Evolutionary conservation across 2,888 invertebrate genomes (phyloP), one percentile per base, ranked within the genome.

Genomic region (Ischnus inquisitorius): DNA sequence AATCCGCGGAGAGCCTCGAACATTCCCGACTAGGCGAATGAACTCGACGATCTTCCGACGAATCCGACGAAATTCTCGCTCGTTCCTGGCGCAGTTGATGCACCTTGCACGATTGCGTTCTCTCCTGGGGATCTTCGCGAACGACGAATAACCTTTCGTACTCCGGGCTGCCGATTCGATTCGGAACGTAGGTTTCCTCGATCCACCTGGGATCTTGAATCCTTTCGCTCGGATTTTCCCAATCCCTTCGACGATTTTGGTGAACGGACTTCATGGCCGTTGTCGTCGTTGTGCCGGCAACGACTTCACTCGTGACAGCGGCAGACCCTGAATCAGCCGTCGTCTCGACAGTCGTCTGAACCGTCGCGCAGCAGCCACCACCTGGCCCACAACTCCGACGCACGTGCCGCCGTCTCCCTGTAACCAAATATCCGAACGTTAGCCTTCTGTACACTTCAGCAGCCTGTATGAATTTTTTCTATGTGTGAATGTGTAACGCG

Each of bases 401-500:
- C 93, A 92, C 93, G 93, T 93, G 93, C 92, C 93, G 92, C 88
- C 93, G 92, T 90, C 93, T 92, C 90, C 93, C 93, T 93, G 93
- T 90, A 93, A 93, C 90, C 91, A 92, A 89, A 92, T 90, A 91
- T 90, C 89, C 85, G 48, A 69, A 34, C 65, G 60, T 79, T 83
- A 76, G 60, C 16, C 19, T 46, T 28, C 60, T 60, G 60, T 28
- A 60, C n/a, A 60, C 60, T 22, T 14, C 25, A 3, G 4, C 22
- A 60, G 6, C 60, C 14, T 25, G 2, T 28, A 28, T 28, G 2
- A 3, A 57, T 25, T 57, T 57, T 51, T 19, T 19, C 22, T 54
- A 25, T 25, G 25, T 57, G 22, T 12, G 25, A 22, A 57, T 57
- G 25, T 57, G 57, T 34, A 6, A 34, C 34, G 34, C 57, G 22